Percentiles rank a stretch among this genome's conserved stretches.
Evolutionary conservation across 2,888 invertebrate genomes (phyloP).

Genomic region (Drosophila macrospina): DNA sequence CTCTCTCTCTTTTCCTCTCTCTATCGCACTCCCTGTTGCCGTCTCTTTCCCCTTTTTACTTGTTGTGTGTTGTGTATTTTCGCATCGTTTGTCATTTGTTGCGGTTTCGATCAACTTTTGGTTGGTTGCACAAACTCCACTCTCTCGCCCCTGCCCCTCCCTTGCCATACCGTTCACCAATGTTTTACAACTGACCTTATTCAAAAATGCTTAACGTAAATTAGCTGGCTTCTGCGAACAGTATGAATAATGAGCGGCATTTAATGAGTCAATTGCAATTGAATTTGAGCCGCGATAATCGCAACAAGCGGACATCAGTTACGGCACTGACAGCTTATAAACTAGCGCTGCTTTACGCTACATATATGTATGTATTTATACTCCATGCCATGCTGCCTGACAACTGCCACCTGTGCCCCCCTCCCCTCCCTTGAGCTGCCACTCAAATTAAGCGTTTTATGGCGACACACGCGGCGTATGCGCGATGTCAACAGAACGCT

Average conservation of each 20-base stretch:
- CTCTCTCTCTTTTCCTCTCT: slow-evolving; percentile 2
- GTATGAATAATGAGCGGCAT: slow-evolving; percentile 72
- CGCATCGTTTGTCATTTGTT: slow-evolving; percentile 78
- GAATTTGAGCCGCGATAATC: slow-evolving; percentile 59
- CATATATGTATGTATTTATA: not conserved
- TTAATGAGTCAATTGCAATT: slow-evolving; percentile 76
- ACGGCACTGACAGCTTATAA: slow-evolving; percentile 48
- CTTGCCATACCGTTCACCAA: not conserved
- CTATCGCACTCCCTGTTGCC: not conserved
- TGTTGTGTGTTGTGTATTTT: slow-evolving; percentile 57
- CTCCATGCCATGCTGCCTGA: not conserved
- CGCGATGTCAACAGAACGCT: slow-evolving; percentile 49
- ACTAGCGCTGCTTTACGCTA: slow-evolving; percentile 31
- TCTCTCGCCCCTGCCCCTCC: not conserved
- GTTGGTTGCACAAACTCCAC: slow-evolving; percentile 56
- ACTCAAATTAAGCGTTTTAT: slow-evolving; percentile 74
- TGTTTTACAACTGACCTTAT: slow-evolving; percentile 48
- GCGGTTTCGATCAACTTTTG: slow-evolving; percentile 74
- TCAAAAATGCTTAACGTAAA: slow-evolving; percentile 78
- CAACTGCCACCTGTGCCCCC: too few species aligned
- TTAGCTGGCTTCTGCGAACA: slow-evolving; percentile 76
- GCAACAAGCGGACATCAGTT: slow-evolving; percentile 17
- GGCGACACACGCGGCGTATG: slow-evolving; percentile 56
- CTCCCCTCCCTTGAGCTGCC: slow-evolving; percentile 18
- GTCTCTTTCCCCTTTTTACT: slow-evolving; percentile 5